Conservation (phyloP, 2,797 vertebrate species). For the Aplochiton taeniatus region DNA sequence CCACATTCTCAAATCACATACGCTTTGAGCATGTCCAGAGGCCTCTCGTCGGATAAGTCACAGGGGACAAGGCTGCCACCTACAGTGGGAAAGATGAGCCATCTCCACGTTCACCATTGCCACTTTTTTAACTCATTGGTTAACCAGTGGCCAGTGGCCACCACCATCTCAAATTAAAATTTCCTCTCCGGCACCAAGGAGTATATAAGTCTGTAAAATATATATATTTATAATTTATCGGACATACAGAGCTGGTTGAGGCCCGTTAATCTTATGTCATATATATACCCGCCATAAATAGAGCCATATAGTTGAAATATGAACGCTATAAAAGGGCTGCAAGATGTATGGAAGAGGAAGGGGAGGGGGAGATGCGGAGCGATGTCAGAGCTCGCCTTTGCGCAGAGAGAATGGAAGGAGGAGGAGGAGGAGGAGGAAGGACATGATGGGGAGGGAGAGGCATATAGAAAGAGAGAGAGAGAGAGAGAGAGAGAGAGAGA, state of each 20-base stretch:
- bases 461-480: background rate
- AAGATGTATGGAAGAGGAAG: constrained; percentile 52
- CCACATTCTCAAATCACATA: constrained; percentile 2
- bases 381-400: constrained; percentile 46
- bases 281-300: constrained; percentile 60
- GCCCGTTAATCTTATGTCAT: constrained; percentile 62
- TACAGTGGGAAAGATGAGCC: constrained; percentile 24
- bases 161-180: constrained; percentile 66
- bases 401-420: constrained; percentile 12
- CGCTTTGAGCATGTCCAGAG: constrained; percentile 29
- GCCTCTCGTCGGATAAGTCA: constrained; percentile 38
- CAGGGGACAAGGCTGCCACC: constrained; percentile 29
- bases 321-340: constrained; percentile 65
- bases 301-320: constrained; percentile 70
- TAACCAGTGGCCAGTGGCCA: constrained; percentile 8
- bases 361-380: constrained; percentile 19
- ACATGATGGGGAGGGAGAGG: background rate
- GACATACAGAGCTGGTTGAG: constrained; percentile 54
- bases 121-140: too few relatives aligned
- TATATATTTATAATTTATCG: constrained; percentile 68
- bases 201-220: constrained; percentile 67
- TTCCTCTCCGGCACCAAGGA: constrained; percentile 54
- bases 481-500: constrained; percentile 9
- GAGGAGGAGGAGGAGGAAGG: background rate
- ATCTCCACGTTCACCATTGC: constrained; percentile 5